Conservation (phyloP, 2,888 invertebrate genomes). For the Resseliella maxima region DNA sequence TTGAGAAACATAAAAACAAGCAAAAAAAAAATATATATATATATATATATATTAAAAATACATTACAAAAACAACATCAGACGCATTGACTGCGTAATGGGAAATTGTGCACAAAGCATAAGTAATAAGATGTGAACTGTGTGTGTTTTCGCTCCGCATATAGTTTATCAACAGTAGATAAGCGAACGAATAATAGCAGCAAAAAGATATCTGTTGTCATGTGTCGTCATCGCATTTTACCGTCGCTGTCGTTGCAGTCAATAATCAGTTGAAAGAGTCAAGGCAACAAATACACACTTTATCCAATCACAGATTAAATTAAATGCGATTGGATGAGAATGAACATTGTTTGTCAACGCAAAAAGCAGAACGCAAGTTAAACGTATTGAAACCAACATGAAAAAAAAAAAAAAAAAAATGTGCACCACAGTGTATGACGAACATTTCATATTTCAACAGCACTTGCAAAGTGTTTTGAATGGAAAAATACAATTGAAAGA, state of each 20-base stretch:
- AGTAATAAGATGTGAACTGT: conserved; percentile 48
- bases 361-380: background rate
- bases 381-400: background rate
- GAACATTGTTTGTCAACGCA: background rate
- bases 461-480: background rate
- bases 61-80: background rate
- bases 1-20: conserved; percentile 9
- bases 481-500: background rate
- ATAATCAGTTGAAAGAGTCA: conserved; percentile 15
- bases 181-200: background rate
- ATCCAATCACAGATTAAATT: conserved; percentile 47
- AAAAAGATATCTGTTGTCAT: background rate
- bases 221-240: background rate
- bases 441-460: background rate
- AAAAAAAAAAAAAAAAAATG: conserved; percentile 9
- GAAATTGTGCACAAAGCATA: conserved; percentile 53
- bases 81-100: conserved; percentile 36
- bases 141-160: background rate
- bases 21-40: background rate
- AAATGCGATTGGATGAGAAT: conserved; percentile 22
- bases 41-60: background rate
- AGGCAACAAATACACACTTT: conserved; percentile 12
- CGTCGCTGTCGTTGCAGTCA: background rate
- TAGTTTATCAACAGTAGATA: conserved; percentile 21
- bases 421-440: background rate